Base-by-base conservation (phyloP, 2,888 invertebrate genomes). In the Maniola hyperantus region DNA sequence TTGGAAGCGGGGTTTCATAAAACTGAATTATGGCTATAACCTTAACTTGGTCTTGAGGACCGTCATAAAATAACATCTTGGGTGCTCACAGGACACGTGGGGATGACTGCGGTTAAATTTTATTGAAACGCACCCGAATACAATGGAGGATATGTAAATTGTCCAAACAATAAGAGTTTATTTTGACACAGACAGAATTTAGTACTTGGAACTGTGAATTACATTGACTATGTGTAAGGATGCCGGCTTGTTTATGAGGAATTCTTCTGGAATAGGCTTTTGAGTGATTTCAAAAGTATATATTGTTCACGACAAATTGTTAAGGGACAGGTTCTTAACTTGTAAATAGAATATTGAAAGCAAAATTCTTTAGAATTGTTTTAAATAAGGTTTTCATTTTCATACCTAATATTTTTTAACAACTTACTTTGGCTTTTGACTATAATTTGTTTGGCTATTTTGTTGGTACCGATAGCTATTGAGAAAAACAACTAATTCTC, bases 11-110 rank as follows among this genome's bases (percentile, higher is more conserved):
- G 87, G 89, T 89, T 90, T 86, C 90, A 90, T 91, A 91, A 91
- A 89, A 89, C 87, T 88, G 86, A 91, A 89, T 89, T 90, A 91
- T 91, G 84, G 87, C 80, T 75, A 89, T 91, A 90, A 89, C 88
- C 86, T 85, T 85, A 86, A 89, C 85, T 90, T 81, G 85, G 84
- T 85, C 85, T 88, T 82, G 83, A 85, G 85, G 83, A 88, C 85
- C 82, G 84, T 83, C 89, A 82, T 90, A 90, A 91, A 91, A 85
- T 84, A 89, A 82, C 89, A 86, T 89, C 88, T 87, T 84, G 83
- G 83, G 84, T 80, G 78, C 84, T 83, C 80, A 73, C 81, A 89
- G 88, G 89, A 88, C 88, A 89, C 85, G 82, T 84, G 84, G 83
- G 84, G 81, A 83, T 78, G 80, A 77, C 77, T 83, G 89, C 80